A percentile compares a stretch with the other conserved stretches of the same genome.
Conservation (phyloP, 2,797 vertebrate species). For the Lithobates pipiens region DNA sequence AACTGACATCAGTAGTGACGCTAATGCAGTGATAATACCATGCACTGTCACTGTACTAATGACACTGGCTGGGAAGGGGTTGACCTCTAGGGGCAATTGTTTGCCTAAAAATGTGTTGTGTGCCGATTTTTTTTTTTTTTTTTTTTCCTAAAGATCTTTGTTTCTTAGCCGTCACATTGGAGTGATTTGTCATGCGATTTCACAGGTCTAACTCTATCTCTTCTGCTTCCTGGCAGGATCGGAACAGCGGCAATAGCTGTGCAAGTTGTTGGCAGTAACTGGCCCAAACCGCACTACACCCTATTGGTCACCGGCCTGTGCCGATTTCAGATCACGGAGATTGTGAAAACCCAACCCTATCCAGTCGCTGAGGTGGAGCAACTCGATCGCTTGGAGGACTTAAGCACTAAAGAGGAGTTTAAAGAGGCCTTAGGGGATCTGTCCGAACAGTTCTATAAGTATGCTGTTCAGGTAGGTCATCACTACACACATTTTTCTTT, state of each 20-base stretch:
- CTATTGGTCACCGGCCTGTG: constrained; percentile 93
- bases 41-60: no score
- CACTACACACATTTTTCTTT: background rate
- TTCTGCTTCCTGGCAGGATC: constrained; percentile 77
- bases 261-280: constrained; percentile 97
- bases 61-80: no score
- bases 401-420: constrained; percentile 76
- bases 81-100: no score
- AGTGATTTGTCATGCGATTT: no score
- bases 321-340: constrained; percentile 85
- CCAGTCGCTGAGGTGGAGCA: constrained; percentile 91
- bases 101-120: no score
- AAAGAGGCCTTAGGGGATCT: constrained; percentile 86
- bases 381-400: constrained; percentile 90
- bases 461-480: constrained; percentile 86
- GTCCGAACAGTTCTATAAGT: constrained; percentile 89
- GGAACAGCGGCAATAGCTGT: constrained; percentile 92
- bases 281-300: constrained; percentile 97
- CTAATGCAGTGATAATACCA: no score
- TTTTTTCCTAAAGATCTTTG: no score
- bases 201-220: no score
- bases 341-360: constrained; percentile 90
- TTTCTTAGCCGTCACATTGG: no score
- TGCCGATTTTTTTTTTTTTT: no score
- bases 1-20: no score